Evolutionary conservation across 2,113 vertebrate species (phyloP), one percentile per base, ranked within the genome.

Genomic region (Upupa epops): DNA sequence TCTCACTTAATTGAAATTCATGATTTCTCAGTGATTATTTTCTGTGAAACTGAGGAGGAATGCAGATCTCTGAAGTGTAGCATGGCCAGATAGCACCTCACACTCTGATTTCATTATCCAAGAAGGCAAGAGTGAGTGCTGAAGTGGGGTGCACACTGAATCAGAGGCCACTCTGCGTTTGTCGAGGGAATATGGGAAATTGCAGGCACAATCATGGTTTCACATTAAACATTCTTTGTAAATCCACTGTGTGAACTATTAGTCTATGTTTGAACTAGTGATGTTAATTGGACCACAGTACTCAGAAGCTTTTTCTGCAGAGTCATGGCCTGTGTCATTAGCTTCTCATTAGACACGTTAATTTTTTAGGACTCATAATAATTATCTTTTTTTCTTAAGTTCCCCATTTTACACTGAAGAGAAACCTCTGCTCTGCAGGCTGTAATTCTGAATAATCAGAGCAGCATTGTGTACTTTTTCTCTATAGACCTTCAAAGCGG

Each of bases 311-410:
- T 90, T 68, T 60, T 83, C 88, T 90, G 88, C 69, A 71, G 56
- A 91, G 79, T 74, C 85, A 28, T 55, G 87, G 85, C 91, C 94
- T 28, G 4, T 87, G 84, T 87, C 83, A 83, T 95, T 95, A 95
- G 92, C 85, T 88, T 86, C 94, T 91, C 85, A 81, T 95, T 96
- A 96, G 79, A 70, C 69, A 55, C 17, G 29, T 88, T 95, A 94
- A 95, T 94, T 95, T 95, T 93, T 92, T 88, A 93, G 90, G 94
- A 70, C 64, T 78, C 52, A 18, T 74, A 34, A 63, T 83, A 94
- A 94, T 92, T 86, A 77, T 69, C 21, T 92, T 85, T 94, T 46
- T 74, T 88, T 81, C 54, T 85, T 88, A 66, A 86, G 90, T 88
- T 91, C 29, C 34, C 31, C n/a, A 5, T 88, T 83, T 82, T 73